Percentiles rank a stretch among this genome's conserved stretches.
Evolutionary conservation across 2,113 vertebrate genomes (phyloP).

Genomic region (Bubo blakistoni): DNA sequence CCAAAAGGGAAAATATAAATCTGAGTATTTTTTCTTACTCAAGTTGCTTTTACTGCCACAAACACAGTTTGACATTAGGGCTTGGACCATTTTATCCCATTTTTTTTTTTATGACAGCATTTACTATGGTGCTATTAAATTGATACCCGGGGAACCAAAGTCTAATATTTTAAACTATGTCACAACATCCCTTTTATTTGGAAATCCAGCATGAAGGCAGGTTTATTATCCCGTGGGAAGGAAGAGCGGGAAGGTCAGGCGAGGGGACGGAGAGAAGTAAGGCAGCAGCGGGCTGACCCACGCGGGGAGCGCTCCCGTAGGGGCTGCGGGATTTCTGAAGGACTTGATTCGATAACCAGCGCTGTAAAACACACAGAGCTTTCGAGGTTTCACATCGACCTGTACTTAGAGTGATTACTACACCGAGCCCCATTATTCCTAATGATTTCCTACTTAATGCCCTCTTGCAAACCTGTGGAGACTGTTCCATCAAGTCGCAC

Average conservation of each 20-base stretch:
- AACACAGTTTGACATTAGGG: neutral
- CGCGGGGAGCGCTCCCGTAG: fast-evolving
- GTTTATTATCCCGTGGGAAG: neutral
- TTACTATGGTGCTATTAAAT: neutral
- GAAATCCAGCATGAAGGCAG: neutral
- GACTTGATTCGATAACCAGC: fast-evolving
- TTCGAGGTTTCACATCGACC: fast-evolving
- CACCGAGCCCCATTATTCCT: fast-evolving
- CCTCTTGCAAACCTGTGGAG: neutral
- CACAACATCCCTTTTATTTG: fast-evolving
- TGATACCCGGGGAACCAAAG: neutral
- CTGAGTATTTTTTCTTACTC: neutral
- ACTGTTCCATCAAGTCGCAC: neutral
- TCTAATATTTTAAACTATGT: fast-evolving
- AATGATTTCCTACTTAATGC: neutral
- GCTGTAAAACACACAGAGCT: fast-evolving
- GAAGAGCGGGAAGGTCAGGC: neutral
- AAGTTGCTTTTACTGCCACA: neutral
- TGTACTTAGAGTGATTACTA: fast-evolving
- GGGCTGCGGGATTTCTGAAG: neutral
- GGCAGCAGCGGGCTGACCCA: neutral
- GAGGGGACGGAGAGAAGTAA: too few species aligned
- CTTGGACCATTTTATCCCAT: neutral
- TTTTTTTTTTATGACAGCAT: neutral
- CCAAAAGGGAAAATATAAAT: neutral